Percentiles rank a stretch among this genome's conserved stretches.
Evolutionary conservation across 2,888 invertebrate species (phyloP).

Genomic region (Aspidapion aeneum): DNA sequence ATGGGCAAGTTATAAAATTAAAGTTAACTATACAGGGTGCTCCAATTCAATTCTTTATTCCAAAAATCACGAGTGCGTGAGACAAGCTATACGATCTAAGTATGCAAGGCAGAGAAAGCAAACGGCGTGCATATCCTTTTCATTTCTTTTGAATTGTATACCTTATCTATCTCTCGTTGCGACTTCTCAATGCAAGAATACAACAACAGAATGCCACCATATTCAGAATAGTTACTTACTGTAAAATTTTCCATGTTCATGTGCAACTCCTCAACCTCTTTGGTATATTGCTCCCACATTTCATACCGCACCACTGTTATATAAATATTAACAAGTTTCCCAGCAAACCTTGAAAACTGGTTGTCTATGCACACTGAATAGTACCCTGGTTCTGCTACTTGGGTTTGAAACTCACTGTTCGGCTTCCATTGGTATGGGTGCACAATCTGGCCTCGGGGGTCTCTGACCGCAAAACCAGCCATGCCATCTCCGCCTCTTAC

Average conservation of each 20-base stretch:
- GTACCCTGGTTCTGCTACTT: constrained; percentile 76
- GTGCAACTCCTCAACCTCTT: constrained; percentile 84
- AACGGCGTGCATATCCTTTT: no score
- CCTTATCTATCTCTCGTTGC: no score
- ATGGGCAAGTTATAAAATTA: no score
- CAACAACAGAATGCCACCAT: no score
- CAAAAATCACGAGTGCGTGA: no score
- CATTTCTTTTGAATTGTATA: no score
- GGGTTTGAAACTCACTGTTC: constrained; percentile 87
- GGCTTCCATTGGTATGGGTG: constrained; percentile 89
- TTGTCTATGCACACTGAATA: constrained; percentile 91
- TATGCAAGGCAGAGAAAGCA: no score
- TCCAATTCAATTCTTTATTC: no score
- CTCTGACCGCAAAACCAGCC: constrained; percentile 87
- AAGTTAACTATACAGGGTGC: no score
- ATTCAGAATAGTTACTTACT: constrained; percentile 61
- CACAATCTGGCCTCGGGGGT: constrained; percentile 80
- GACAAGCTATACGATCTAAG: no score
- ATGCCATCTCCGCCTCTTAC: constrained; percentile 91
- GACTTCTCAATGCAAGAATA: no score
- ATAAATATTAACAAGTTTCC: constrained; percentile 85
- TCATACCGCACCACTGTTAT: constrained; percentile 89
- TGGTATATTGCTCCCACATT: constrained; percentile 88
- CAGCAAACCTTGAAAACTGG: constrained; percentile 88
- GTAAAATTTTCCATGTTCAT: constrained; percentile 90